Evolutionary conservation across 1,140 invertebrate genomes (phyloP), one percentile per base, ranked within the genome.

Genomic region (Probaryconus sp.): DNA sequence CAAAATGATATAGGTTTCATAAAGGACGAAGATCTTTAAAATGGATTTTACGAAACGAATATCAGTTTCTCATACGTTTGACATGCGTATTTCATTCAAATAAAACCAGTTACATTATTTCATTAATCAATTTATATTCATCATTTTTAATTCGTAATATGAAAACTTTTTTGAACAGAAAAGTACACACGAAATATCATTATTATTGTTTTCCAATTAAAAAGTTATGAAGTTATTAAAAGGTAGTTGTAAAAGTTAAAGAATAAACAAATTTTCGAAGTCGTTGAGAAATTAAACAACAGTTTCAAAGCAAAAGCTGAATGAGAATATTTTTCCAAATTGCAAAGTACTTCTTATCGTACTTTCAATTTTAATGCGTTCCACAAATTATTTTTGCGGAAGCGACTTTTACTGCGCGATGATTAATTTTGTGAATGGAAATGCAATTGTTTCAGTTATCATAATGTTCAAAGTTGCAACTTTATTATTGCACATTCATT

Each of bases 1-100:
- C 50, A 9, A 14, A 1, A 35, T 65, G 55, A 73, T 67, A 48
- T 67, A 30, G 18, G 58, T 43, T 56, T 48, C 42, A 21, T 63
- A 47, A 53, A 38, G 47, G 16, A 13, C 24, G 10, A 51, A 31
- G 35, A 55, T 43, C 1, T 18, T 17, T 16, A 31, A 11, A 31
- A 28, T 17, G 35, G 35, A 14, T 26, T 13, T 38, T 43, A 14
- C 13, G 43, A 47, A 24, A 7, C 3, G 7, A 7, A 24, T n/a
- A n/a, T n/a, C n/a, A n/a, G n/a, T n/a, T n/a, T n/a, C n/a, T n/a
- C n/a, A n/a, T n/a, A n/a, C n/a, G n/a, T n/a, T n/a, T 24, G 21
- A 24, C 21, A 24, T 24, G 3, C 21, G 21, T 24, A n/a, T n/a
- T n/a, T n/a, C n/a, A n/a, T n/a, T n/a, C n/a, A n/a, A n/a, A n/a